phyloP scores from a whole-genome alignment of 2,113 vertebrate species.

The Centropristis striata region DNA sequence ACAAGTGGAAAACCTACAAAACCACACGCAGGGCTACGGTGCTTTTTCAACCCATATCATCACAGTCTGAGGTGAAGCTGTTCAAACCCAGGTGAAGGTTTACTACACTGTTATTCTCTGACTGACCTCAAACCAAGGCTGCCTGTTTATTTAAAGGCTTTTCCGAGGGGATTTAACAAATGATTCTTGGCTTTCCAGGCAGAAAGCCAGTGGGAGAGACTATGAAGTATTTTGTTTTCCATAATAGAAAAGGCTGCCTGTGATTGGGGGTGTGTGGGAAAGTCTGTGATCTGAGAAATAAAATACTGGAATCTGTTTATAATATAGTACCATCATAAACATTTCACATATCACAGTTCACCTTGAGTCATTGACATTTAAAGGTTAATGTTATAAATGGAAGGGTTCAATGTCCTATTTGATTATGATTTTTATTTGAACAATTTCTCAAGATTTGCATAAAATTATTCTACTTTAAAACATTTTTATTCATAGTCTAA shows the following conservation, averaged over 20 bases:
- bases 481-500: no score
- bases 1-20: no score
- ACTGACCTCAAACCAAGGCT: constrained; percentile 17
- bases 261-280: constrained; percentile 68
- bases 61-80: constrained; percentile 2
- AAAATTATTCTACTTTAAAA: no score
- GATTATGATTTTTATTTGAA: no score
- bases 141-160: constrained; percentile 68
- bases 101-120: constrained; percentile 20
- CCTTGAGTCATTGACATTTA: not conserved
- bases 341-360: constrained; percentile 3
- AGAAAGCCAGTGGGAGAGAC: constrained; percentile 70
- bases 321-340: constrained; percentile 20
- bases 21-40: no score
- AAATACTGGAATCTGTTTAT: constrained; percentile 40
- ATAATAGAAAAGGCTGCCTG: constrained; percentile 57
- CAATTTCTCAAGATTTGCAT: no score
- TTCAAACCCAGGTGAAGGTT: constrained; percentile 54
- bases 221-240: constrained; percentile 73
- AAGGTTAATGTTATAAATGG: not conserved
- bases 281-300: constrained; percentile 43
- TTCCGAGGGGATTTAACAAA: constrained; percentile 69
- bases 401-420: not conserved
- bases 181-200: constrained; percentile 77
- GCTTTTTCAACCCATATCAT: no score